A percentile compares a stretch with the other conserved stretches of the same genome.
phyloP scores from a whole-genome alignment of 2,888 invertebrate species.

The Calliscelio sp. region DNA sequence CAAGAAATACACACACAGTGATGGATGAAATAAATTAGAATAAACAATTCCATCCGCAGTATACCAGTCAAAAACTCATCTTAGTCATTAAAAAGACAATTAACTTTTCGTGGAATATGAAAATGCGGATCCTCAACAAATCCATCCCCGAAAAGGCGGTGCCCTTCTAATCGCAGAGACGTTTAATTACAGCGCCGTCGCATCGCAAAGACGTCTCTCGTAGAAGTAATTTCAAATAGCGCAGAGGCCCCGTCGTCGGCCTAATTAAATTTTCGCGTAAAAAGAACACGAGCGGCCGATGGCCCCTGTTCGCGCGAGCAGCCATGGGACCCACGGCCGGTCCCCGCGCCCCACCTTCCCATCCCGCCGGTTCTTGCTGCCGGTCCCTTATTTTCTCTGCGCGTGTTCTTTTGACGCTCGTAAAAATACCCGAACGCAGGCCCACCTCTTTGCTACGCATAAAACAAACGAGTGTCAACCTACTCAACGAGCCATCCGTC shows the following conservation, averaged over 20 bases:
- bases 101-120: conserved; percentile 66
- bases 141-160: conserved; percentile 62
- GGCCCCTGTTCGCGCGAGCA: conserved; percentile 43
- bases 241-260: conserved; percentile 78
- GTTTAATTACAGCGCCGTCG: conserved; percentile 80
- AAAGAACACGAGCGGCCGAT: conserved; percentile 74
- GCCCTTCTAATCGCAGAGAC: conserved; percentile 76
- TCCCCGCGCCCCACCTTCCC: not conserved
- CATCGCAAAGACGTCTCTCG: conserved; percentile 75
- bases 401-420: conserved; percentile 69
- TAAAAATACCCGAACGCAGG: conserved; percentile 61
- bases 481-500: conserved; percentile 55
- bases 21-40: too few species aligned
- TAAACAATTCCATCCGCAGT: too few species aligned
- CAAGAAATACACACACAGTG: too few species aligned
- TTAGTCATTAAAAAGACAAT: conserved; percentile 63
- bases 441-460: conserved; percentile 67
- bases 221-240: conserved; percentile 83
- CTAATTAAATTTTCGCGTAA: conserved; percentile 83
- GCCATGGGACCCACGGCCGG: conserved; percentile 38
- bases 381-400: conserved; percentile 61
- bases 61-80: conserved; percentile 7
- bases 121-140: conserved; percentile 55
- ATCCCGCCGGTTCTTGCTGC: conserved; percentile 23
- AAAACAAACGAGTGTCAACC: conserved; percentile 68